These are phyloP conservation scores for Cosmia pyralina DNA, from an alignment of 2,888 invertebrate species.

Conservation along the genomic window DNA sequence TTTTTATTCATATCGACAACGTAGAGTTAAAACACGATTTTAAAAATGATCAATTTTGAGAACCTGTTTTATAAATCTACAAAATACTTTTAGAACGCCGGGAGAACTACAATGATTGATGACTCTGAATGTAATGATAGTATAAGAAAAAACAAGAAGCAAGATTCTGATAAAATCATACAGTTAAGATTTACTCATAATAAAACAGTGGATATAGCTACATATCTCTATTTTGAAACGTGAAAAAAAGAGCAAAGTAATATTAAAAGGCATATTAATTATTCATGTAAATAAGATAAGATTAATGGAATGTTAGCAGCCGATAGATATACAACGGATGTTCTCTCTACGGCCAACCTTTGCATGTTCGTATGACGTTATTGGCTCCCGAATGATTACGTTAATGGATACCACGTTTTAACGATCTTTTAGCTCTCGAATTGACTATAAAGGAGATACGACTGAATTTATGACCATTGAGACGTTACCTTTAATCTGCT, in stretches of 20 bases:
- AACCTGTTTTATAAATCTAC: conserved; percentile 50
- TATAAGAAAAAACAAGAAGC: conserved; percentile 14
- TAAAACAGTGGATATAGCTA: conserved; percentile 17
- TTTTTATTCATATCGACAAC: conserved; percentile 26
- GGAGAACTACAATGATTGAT: conserved; percentile 44
- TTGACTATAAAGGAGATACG: conserved; percentile 87
- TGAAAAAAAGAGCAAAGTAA: conserved; percentile 32
- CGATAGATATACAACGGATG: conserved; percentile 61
- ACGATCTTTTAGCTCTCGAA: conserved; percentile 85
- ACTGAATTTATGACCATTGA: conserved; percentile 84
- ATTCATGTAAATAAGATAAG: conserved; percentile 72
- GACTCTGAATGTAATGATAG: conserved; percentile 38
- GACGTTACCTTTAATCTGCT: conserved; percentile 74
- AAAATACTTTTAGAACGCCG: conserved; percentile 29
- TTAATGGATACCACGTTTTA: conserved; percentile 86
- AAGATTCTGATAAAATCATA: conserved; percentile 16
- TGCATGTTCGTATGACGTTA: conserved; percentile 85
- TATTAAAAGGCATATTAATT: conserved; percentile 72
- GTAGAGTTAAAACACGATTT: conserved; percentile 9
- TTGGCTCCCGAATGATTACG: conserved; percentile 85
- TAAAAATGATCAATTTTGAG: conserved; percentile 16
- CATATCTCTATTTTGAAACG: conserved; percentile 31
- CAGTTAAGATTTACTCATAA: conserved; percentile 23
- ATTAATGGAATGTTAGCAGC: conserved; percentile 67
- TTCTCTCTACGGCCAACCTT: conserved; percentile 71